phyloP scores from a whole-genome alignment of 2,113 vertebrate genomes.

The Phaethon lepturus region DNA sequence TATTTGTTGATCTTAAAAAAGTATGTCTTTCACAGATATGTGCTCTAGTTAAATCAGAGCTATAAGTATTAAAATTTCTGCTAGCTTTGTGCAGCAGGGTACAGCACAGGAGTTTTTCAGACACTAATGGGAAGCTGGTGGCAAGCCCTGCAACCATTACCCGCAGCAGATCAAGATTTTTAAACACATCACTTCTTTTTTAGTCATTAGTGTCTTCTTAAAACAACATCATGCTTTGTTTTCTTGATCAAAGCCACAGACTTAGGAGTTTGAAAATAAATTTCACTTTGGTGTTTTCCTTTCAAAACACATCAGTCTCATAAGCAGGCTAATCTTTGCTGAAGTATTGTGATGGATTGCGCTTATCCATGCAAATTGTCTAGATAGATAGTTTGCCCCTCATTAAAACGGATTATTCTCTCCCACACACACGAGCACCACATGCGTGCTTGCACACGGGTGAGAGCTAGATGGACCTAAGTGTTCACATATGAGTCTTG shows the following conservation, averaged over 20 bases:
- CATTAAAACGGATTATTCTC: slow-evolving; percentile 14
- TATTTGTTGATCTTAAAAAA: slow-evolving; percentile 6
- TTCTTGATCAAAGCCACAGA: slow-evolving; percentile 61
- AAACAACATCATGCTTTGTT: slow-evolving; percentile 58
- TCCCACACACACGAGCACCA: neutral
- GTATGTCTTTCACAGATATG: neutral
- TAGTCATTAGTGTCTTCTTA: slow-evolving; percentile 61
- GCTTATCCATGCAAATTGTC: slow-evolving; percentile 35
- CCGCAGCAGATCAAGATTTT: slow-evolving; percentile 11
- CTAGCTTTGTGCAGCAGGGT: neutral
- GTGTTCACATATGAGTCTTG: neutral
- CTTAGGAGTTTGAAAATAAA: slow-evolving; percentile 40
- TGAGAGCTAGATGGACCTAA: neutral
- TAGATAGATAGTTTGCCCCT: neutral
- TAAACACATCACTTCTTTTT: slow-evolving; percentile 36
- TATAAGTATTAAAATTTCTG: slow-evolving; percentile 6
- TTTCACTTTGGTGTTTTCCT: slow-evolving; percentile 52
- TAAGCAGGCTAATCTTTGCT: slow-evolving; percentile 40
- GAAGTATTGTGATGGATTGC: slow-evolving; percentile 44
- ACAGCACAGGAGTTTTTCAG: neutral
- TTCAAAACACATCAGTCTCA: slow-evolving; percentile 45
- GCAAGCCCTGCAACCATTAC: slow-evolving; percentile 33
- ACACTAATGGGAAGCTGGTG: slow-evolving; percentile 33
- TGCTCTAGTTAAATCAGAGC: slow-evolving; percentile 28
- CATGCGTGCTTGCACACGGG: rapidly evolving